Percentiles rank a stretch among this genome's conserved stretches.
phyloP scores from a whole-genome alignment of 2,797 vertebrate species.

The Coregonus ussuriensis region DNA sequence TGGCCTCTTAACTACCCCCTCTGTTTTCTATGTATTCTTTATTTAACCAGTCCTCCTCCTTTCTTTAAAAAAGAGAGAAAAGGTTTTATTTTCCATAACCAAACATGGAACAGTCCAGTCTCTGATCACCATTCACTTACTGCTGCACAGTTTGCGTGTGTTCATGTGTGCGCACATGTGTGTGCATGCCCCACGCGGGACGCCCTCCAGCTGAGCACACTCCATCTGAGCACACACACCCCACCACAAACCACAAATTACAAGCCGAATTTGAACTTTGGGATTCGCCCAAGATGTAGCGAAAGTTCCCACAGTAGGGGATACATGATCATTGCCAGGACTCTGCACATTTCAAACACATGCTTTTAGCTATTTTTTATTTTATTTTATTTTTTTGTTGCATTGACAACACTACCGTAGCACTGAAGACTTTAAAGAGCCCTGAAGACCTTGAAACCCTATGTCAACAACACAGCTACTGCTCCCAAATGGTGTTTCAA shows the following conservation, averaged over 20 bases:
- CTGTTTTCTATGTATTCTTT: slow-evolving; percentile 60
- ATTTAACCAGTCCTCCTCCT: slow-evolving; percentile 51
- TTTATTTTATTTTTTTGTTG: not conserved
- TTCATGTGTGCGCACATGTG: slow-evolving; percentile 8
- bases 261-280: slow-evolving; percentile 72
- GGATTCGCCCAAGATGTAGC: slow-evolving; percentile 70
- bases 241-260: slow-evolving; percentile 72
- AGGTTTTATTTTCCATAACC: slow-evolving; percentile 50
- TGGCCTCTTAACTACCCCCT: slow-evolving; percentile 43
- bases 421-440: not conserved
- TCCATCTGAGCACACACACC: slow-evolving; percentile 45
- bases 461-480: not conserved
- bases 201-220: slow-evolving; percentile 55
- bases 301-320: slow-evolving; percentile 71
- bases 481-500: no score
- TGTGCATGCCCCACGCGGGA: slow-evolving; percentile 40
- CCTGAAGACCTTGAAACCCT: not conserved
- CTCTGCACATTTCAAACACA: slow-evolving; percentile 36
- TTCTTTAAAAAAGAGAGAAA: slow-evolving; percentile 34
- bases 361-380: slow-evolving; percentile 17
- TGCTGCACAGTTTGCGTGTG: slow-evolving; percentile 44
- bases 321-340: slow-evolving; percentile 65
- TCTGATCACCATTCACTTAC: slow-evolving; percentile 67
- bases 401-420: slow-evolving; percentile 33
- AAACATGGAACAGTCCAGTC: slow-evolving; percentile 46